Evolutionary conservation across 2,113 vertebrate genomes (phyloP), one percentile per base, ranked within the genome.

Genomic region (Acrocephalus arundinaceus): DNA sequence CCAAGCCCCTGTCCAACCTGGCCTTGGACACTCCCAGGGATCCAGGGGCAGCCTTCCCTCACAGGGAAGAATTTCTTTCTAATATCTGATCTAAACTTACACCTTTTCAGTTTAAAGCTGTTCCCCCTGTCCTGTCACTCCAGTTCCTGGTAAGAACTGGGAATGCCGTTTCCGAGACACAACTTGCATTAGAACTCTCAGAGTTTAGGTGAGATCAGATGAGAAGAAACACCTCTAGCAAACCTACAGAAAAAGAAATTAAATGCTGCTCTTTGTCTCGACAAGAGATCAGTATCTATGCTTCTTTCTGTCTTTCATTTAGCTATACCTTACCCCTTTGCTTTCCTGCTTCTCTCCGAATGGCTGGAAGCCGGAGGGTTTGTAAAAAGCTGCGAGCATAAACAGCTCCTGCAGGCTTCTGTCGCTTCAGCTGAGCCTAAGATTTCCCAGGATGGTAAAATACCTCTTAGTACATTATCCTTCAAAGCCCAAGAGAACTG

Each of bases 1-100:
- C 54, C 31, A 0, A 67, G 12, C 55, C 55, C 33, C 33, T 1
- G 2, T 45, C 73, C 63, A 68, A 0, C 24, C 63, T 46, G 45
- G 28, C 23, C 39, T 87, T 2, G 74, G 48, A 0, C 65, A 46
- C 48, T 54, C 1, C 28, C 74, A 71, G 74, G 74, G 65, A 55
- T 71, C 18, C 81, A 84, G 65, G 46, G 48, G 28, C 48, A 70
- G 31, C 54, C 35, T 35, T 35, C 35, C 35, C 35, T 35, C 5
- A 0, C n/a, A 55, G 57, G 28, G 65, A 87, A 30, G 3, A 4
- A n/a, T 72, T 72, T 31, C 6, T 49, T 49, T 8, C 30, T 49
- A 25, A 7, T 31, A 43, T 22, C 51, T 24, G 3, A 41, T 48
- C 30, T 41, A 35, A 63, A 72, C 4, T 13, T 5, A 13, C 1